These are phyloP conservation scores for Sogatella furcifera DNA, from an alignment of 1,140 invertebrate genomes.

Conservation along the genomic window DNA sequence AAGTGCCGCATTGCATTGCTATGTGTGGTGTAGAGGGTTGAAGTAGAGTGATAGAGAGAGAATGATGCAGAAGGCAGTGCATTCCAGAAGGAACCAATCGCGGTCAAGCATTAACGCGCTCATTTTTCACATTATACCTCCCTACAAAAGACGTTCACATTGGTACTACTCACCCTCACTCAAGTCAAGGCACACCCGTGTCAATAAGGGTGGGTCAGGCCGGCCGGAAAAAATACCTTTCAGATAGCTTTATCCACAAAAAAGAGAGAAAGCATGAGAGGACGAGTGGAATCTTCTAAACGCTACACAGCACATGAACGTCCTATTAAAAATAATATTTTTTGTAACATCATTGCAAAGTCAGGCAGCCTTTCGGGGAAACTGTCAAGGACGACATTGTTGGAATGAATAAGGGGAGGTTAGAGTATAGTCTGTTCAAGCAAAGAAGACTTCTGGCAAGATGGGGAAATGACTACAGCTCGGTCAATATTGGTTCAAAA, in stretches of 20 bases:
- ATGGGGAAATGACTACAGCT: too few species aligned
- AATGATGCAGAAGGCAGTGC: not conserved
- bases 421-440: too few species aligned
- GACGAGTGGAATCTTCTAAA: too few species aligned
- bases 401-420: too few species aligned
- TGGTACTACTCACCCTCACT: not conserved
- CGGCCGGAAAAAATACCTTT: not conserved
- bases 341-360: slow-evolving; percentile 5
- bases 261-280: not conserved
- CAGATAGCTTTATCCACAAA: not conserved
- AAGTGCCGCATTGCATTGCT: too few species aligned
- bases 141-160: not conserved
- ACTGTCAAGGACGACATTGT: not conserved
- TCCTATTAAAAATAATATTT: slow-evolving; percentile 8
- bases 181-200: not conserved
- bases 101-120: slow-evolving; percentile 14
- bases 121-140: slow-evolving; percentile 10
- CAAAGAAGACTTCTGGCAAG: too few species aligned
- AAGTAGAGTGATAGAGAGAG: too few species aligned
- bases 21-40: too few species aligned
- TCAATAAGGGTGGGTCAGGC: not conserved
- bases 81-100: slow-evolving; percentile 13
- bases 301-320: not conserved
- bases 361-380: not conserved
- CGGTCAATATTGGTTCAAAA: too few species aligned